Base-by-base conservation (phyloP, 2,113 vertebrate genomes). In the Brachyhypopomus occidentalis region DNA sequence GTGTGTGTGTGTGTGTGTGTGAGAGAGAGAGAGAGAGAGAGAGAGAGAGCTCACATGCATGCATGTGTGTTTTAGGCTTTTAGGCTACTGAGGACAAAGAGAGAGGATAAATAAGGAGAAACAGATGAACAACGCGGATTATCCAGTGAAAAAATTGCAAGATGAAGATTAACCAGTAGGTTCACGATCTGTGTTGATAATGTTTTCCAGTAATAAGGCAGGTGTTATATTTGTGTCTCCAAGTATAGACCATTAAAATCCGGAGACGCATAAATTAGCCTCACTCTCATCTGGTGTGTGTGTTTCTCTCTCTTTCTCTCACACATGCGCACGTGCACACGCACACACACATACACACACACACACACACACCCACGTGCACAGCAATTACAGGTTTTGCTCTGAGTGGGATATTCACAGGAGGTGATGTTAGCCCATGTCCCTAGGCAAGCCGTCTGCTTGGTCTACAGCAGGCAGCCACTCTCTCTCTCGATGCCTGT, bases 331-430 rank as follows among this genome's bases (percentile, higher is more conserved):
- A 55, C 58, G 30, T 71, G 45, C 69, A 48, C 19, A 59, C 41
- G 67, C 81, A 67, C 58, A 78, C 75, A 79, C n/a, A n/a, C n/a
- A n/a, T n/a, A n/a, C 30, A 30, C 30, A 30, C 30, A 3, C 75
- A 79, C 70, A 67, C 62, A 83, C 62, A 78, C 69, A 66, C 71
- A 77, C 70, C 67, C 71, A 70, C 72, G 58, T 76, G 71, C 16
- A 62, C 66, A 60, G 74, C 78, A 83, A 83, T 83, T 80, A 74
- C 64, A 80, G 78, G 41, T 73, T 76, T 78, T 62, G 27, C 74
- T 81, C 14, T 70, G 67, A 79, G 34, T 78, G 59, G 83, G 83
- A 83, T 85, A 84, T 85, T 87, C 79, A 87, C 77, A 72, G 56
- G 74, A 58, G 25, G 67, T 83, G 84, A 80, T 67, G 77, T 83